phyloP scores from a whole-genome alignment of 2,113 vertebrate genomes.

The Antechinus stuartii region DNA sequence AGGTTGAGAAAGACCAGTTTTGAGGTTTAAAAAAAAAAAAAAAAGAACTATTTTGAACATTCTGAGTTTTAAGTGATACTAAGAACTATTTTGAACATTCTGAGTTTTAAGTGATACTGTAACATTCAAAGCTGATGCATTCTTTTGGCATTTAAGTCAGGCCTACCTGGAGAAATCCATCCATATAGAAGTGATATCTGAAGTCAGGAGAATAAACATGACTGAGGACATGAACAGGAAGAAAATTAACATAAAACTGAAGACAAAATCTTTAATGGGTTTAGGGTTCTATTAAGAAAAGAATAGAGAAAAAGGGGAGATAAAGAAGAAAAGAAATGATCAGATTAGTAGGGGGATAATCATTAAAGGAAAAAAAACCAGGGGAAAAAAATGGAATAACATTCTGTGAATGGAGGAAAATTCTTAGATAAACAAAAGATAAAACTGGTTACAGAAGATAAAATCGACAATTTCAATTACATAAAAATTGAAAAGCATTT shows the following conservation, averaged over 20 bases:
- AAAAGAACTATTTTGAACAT: too few relatives aligned
- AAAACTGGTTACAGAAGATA: neutral
- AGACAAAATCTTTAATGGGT: neutral
- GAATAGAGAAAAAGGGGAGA: neutral
- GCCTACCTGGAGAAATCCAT: neutral
- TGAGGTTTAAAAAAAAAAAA: neutral
- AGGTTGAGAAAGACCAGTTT: neutral
- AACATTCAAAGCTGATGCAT: neutral
- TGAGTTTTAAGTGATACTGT: neutral
- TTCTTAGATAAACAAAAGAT: neutral
- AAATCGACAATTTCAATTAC: neutral
- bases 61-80: neutral
- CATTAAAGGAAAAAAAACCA: neutral
- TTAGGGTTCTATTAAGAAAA: neutral
- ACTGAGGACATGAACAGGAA: neutral
- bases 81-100: too few relatives aligned
- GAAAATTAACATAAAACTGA: neutral
- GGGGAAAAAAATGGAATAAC: neutral
- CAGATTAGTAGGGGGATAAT: neutral
- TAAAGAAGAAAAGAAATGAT: neutral
- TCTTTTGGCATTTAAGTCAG: neutral
- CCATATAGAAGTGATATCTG: neutral
- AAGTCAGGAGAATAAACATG: neutral
- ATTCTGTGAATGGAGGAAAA: neutral
- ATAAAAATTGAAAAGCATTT: neutral